phyloP scores from a whole-genome alignment of 2,888 invertebrate genomes.

The Drosophila parthenogenetica region DNA sequence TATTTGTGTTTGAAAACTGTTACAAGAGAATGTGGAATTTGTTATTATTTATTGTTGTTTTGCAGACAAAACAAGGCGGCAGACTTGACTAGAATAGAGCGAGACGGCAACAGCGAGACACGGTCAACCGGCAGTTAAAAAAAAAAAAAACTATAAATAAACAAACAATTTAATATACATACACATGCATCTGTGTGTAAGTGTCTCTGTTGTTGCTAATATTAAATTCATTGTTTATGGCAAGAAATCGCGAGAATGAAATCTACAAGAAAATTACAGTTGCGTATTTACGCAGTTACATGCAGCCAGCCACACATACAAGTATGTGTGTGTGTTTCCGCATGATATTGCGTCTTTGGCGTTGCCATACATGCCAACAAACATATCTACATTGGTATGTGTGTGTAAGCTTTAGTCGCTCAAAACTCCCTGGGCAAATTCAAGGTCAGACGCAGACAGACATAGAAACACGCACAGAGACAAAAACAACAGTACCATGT shows the following conservation, averaged over 20 bases:
- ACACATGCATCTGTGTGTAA: background rate
- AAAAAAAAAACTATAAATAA: conserved; percentile 45
- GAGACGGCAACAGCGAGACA: conserved; percentile 15
- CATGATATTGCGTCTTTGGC: conserved; percentile 23
- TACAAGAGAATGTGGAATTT: conserved; percentile 15
- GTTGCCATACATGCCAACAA: conserved; percentile 6
- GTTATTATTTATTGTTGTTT: conserved; percentile 15
- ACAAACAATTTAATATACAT: conserved; percentile 10
- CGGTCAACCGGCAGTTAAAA: conserved; percentile 14
- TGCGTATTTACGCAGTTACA: conserved; percentile 1
- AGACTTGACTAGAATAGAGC: conserved; percentile 32
- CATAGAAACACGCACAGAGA: conserved; percentile 22
- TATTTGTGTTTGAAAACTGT: conserved; percentile 5
- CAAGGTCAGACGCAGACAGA: conserved; percentile 50
- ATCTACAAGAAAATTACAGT: conserved; percentile 13
- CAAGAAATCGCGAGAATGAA: conserved; percentile 7
- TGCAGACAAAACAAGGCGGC: conserved; percentile 33
- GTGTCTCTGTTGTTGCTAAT: conserved; percentile 10
- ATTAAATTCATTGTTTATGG: conserved; percentile 7
- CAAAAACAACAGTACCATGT: conserved; percentile 8
- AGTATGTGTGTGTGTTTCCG: background rate
- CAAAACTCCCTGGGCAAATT: conserved; percentile 50
- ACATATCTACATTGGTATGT: background rate
- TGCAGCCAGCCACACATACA: background rate
- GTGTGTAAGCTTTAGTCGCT: conserved; percentile 6